Base-by-base conservation (phyloP, 2,888 invertebrate species). In the Rapana venosa region DNA sequence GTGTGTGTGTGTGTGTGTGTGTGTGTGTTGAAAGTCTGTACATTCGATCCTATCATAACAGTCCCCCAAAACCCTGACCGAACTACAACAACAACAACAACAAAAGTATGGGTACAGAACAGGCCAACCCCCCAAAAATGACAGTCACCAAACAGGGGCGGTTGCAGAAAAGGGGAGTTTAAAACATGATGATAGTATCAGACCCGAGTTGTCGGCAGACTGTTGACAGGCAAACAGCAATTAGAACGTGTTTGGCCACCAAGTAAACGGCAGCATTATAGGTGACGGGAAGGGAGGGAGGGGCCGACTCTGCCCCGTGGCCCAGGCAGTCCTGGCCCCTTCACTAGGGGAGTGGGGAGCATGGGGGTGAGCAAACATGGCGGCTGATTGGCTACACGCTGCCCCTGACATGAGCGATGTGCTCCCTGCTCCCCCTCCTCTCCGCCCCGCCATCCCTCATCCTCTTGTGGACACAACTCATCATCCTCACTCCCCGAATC, bases 211-310 rank as follows among this genome's bases (percentile, higher is more conserved):
- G 56, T 47, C 47, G 26, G 35, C n/a, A 11, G n/a, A 6, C 47
- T 84, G 83, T 84, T 84, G 83, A 84, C 83, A 56, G 26, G 83
- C 83, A 84, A 84, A 84, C 83, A 84, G 32, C 83, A 84, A 84
- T 84, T 84, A 84, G 47, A 47, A 84, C 83, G 56, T 56, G 83
- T 84, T 84, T 84, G 47, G 26, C 35, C 20, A 17, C 56, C 22
- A 47, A 84, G 83, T 47, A 47, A 84, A 84, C 83, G 83, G 56
- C 35, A n/a, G 83, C 56, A 84, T 84, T 84, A 84, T 84, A 47
- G 13, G 83, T 47, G 47, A 84, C 22, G 83, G 83, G 20, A 26
- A 58, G 30, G 56, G 56, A 77, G 47, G 47, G 2, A 47, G 47
- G 47, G 47, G 47, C 4, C 8, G 47, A 47, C 74, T 74, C n/a